Base-by-base conservation (phyloP, 1,140 invertebrate species). In the Drosophila arizonae region DNA sequence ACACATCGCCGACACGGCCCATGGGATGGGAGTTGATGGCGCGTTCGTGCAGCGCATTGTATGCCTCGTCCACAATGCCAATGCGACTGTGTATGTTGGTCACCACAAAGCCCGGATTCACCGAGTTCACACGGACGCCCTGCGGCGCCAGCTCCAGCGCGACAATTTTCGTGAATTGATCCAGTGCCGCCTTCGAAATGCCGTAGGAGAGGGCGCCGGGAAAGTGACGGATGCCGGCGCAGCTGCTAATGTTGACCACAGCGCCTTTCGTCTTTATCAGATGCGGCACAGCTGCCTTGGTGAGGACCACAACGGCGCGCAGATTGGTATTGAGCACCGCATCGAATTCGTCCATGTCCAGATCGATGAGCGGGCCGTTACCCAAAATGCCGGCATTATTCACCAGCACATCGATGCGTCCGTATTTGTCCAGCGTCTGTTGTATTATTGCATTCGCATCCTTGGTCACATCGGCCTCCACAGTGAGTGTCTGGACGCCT, bases 171-270 rank as follows among this genome's bases (percentile, higher is more conserved):
- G 97, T 98, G 51, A 99, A 94, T 88, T 98, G 97, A 92, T 98
- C 97, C 1, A 99, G 90, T 2, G 97, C 96, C 43, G 97, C 94
- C 93, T 99, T 99, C 4, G 96, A 97, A 82, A 98, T 94, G 76
- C 95, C 96, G 86, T 99, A 98, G 1, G 96, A 94, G 17, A 97
- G 91, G 4, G 95, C 94, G 54, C 94, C 94, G 24, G 95, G 94
- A 84, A 97, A 97, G 2, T 96, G 94, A 85, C 97, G 92, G 3
- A 97, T 92, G n/a, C 97, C 97, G 77, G 95, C 96, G 0, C 98
- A 96, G 91, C 97, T 98, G 15, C 97, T 98, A 0, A 98, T 95
- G 92, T 98, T 98, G 0, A 99, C 96, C 43, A 98, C 95, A 72
- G 95, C 96, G 28, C 97, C 97, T 92, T 97, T 96, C 0, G 95